Evolutionary conservation across 1,140 invertebrate species (phyloP).

Genomic region (Microplitis mediator): DNA sequence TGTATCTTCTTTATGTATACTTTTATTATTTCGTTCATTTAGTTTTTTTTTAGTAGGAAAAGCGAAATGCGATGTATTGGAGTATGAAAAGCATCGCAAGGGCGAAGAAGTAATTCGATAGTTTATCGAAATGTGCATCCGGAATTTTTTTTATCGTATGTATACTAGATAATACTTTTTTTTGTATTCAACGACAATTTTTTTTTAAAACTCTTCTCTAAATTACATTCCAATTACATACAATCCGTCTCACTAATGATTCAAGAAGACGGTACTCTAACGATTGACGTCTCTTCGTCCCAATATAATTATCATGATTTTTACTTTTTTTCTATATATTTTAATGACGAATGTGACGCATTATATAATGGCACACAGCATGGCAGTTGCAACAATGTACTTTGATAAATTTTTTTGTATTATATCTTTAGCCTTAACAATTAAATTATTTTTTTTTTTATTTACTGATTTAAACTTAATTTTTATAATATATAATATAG

Average conservation of each 20-base stretch:
- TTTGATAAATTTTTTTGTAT: conserved; percentile 51
- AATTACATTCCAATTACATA: neutral
- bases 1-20: neutral
- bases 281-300: conserved; percentile 31
- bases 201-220: conserved; percentile 7
- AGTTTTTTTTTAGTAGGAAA: conserved; percentile 10
- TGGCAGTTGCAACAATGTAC: conserved; percentile 62
- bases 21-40: neutral
- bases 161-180: conserved; percentile 15
- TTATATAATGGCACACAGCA: conserved; percentile 63
- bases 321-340: conserved; percentile 34
- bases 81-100: conserved; percentile 23
- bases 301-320: conserved; percentile 2
- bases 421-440: conserved; percentile 39
- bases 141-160: conserved; percentile 11
- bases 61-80: conserved; percentile 19
- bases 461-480: neutral
- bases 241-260: conserved; percentile 13
- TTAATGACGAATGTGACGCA: conserved; percentile 54
- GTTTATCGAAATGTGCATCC: conserved; percentile 18
- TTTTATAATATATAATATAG: too few species aligned
- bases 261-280: conserved; percentile 35
- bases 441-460: conserved; percentile 22
- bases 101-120: conserved; percentile 6
- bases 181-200: conserved; percentile 2